A percentile compares a stretch with the other conserved stretches of the same genome.
phyloP scores from a whole-genome alignment of 2,113 vertebrate genomes.

The Protobothrops flavoviridis region DNA sequence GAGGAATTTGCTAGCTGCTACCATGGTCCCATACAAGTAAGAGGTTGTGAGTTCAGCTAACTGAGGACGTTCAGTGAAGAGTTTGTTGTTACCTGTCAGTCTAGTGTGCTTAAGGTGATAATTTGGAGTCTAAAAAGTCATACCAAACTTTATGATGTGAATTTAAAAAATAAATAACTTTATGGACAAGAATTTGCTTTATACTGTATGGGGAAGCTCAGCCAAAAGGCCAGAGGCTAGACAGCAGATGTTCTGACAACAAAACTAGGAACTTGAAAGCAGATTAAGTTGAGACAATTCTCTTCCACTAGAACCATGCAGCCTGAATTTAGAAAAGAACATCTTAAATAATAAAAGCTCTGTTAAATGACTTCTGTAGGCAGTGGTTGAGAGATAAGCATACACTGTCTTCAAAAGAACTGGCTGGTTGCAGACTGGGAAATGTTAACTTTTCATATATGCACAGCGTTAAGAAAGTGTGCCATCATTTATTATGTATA shows the following conservation, averaged over 20 bases:
- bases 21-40: neutral
- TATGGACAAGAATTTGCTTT: conserved; percentile 48
- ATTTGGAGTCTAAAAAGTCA: neutral
- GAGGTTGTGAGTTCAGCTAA: neutral
- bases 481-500: conserved; percentile 46
- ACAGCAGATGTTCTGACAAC: conserved; percentile 21
- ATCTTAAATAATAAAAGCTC: conserved; percentile 61
- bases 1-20: neutral
- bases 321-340: conserved; percentile 51
- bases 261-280: conserved; percentile 54
- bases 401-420: conserved; percentile 39
- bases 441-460: conserved; percentile 54
- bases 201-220: conserved; percentile 4
- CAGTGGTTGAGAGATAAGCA: conserved; percentile 53
- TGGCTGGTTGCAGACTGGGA: conserved; percentile 44
- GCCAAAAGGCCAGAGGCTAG: conserved; percentile 55
- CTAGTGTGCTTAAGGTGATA: neutral
- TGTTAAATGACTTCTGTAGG: conserved; percentile 56
- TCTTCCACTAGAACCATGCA: conserved; percentile 55
- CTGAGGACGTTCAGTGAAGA: neutral
- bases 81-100: neutral
- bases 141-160: neutral
- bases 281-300: conserved; percentile 52
- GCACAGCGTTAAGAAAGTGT: conserved; percentile 33
- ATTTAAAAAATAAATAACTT: conserved; percentile 25